These are phyloP conservation scores for Drosophila sechellia DNA, from an alignment of 1,140 invertebrate genomes.

Conservation along the genomic window DNA sequence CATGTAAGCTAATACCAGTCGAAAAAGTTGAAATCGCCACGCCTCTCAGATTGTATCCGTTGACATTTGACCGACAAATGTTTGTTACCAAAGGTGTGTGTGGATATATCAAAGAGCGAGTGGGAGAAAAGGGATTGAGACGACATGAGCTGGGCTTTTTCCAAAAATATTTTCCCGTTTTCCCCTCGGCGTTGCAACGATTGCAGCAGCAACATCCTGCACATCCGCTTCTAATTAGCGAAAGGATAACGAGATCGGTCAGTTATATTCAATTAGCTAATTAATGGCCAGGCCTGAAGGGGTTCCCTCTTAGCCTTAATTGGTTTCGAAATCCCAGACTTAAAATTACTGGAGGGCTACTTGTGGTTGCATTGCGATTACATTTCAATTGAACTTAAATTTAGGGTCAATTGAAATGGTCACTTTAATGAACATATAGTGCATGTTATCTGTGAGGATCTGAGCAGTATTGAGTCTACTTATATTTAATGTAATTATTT, in stretches of 20 bases:
- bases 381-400: background rate
- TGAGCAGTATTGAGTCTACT: background rate
- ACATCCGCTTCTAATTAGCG: slow-evolving; percentile 26
- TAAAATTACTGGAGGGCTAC: background rate
- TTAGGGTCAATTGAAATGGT: background rate
- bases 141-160: background rate
- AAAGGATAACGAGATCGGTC: slow-evolving; percentile 19
- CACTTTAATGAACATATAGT: background rate
- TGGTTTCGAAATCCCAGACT: slow-evolving; percentile 20
- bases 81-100: slow-evolving; percentile 30
- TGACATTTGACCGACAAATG: slow-evolving; percentile 60
- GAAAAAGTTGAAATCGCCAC: slow-evolving; percentile 43
- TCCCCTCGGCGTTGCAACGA: background rate
- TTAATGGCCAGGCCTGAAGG: slow-evolving; percentile 18
- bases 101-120: slow-evolving; percentile 7
- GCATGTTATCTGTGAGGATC: too few relatives aligned
- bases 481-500: background rate
- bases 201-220: slow-evolving; percentile 21
- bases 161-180: background rate
- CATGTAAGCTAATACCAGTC: slow-evolving; percentile 57
- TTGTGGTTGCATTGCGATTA: slow-evolving; percentile 7
- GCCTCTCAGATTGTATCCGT: slow-evolving; percentile 23
- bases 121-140: background rate
- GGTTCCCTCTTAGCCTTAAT: slow-evolving; percentile 11
- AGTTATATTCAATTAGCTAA: slow-evolving; percentile 48